Evolutionary conservation across 1,140 invertebrate species (phyloP).

Genomic region (Bombus polaris): DNA sequence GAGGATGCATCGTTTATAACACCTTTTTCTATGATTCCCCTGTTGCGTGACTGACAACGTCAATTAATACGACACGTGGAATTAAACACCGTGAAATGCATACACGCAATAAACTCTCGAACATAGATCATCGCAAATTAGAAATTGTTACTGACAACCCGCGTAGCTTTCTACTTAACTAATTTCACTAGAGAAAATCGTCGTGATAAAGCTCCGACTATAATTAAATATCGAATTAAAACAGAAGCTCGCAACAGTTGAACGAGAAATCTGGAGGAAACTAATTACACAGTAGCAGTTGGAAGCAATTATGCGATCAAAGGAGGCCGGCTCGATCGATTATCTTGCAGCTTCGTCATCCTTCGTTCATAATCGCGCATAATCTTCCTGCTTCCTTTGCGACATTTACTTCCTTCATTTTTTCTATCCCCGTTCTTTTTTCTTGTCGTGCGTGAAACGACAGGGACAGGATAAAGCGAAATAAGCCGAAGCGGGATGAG

Average conservation of each 20-base stretch:
- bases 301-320: slow-evolving; percentile 40
- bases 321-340: slow-evolving; percentile 43
- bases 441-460: slow-evolving; percentile 9
- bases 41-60: neutral
- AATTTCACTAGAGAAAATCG: neutral
- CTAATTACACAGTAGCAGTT: neutral
- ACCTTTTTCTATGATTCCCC: neutral
- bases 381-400: slow-evolving; percentile 24
- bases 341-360: slow-evolving; percentile 38
- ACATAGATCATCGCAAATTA: no score
- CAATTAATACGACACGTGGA: neutral
- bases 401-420: neutral
- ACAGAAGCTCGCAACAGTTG: neutral
- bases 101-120: no score
- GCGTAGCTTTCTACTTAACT: no score
- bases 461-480: slow-evolving; percentile 34
- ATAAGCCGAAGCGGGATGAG: slow-evolving; percentile 39
- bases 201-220: no score
- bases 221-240: neutral
- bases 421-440: neutral
- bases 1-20: neutral
- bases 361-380: slow-evolving; percentile 41
- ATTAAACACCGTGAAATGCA: neutral
- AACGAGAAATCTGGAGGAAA: neutral
- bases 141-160: no score